Conservation (phyloP, 2,113 vertebrate species). For the Chascanopsetta lugubris region DNA sequence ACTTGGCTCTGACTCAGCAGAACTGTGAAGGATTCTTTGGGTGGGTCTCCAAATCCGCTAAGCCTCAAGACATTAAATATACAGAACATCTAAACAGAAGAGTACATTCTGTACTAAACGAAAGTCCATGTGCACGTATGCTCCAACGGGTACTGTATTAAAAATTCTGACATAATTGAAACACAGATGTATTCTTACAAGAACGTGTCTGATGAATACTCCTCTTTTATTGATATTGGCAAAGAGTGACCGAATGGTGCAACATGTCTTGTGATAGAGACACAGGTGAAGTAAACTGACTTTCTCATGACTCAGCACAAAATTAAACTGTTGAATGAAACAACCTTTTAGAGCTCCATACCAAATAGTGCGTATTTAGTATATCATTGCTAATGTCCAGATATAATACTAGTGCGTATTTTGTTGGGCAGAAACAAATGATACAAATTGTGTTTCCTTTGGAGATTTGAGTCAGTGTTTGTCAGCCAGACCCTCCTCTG, state of each 20-base stretch:
- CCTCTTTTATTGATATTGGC: not conserved
- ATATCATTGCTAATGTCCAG: too few relatives aligned
- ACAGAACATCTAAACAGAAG: conserved; percentile 13
- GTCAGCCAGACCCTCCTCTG: not conserved
- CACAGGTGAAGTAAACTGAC: not conserved
- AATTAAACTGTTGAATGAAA: too few relatives aligned
- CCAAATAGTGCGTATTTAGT: too few relatives aligned
- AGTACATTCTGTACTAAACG: conserved; percentile 45
- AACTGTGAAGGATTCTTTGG: conserved; percentile 45
- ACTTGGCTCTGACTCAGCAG: conserved; percentile 59
- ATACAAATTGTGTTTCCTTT: not conserved
- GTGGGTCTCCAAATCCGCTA: conserved; percentile 47
- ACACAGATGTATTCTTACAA: conserved; percentile 4
- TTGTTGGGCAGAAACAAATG: not conserved
- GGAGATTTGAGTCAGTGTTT: not conserved
- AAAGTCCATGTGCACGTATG: conserved; percentile 14
- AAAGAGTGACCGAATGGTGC: not conserved
- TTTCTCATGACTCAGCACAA: too few relatives aligned
- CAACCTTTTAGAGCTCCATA: too few relatives aligned
- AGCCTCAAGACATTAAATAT: conserved; percentile 48
- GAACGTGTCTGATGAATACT: not conserved
- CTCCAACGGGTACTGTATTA: not conserved
- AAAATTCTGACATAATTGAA: not conserved
- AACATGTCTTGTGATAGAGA: not conserved
- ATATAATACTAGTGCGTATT: too few relatives aligned